A percentile compares a stretch with the other conserved stretches of the same genome.
These are phyloP conservation scores for Marcusenius ussheri DNA, from an alignment of 2,113 vertebrate genomes.

Conservation along the genomic window DNA sequence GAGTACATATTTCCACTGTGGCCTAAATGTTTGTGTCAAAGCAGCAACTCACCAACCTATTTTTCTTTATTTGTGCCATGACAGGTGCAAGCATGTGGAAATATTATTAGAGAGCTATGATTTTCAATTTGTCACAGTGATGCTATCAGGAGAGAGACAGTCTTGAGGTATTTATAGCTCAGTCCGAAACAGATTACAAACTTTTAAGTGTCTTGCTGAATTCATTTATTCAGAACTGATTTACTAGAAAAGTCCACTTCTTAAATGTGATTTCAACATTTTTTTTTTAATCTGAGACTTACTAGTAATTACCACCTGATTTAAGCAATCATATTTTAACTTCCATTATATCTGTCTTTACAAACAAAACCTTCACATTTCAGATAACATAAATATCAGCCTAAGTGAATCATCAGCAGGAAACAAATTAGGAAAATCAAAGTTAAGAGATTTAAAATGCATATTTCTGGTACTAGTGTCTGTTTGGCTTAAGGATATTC, in stretches of 20 bases:
- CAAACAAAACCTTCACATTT: neutral
- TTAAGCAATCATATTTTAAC: neutral
- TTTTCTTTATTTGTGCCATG: slow-evolving; percentile 41
- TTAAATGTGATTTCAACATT: neutral
- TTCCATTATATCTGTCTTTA: neutral
- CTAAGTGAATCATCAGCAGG: neutral
- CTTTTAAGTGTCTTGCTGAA: neutral
- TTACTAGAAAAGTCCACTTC: neutral
- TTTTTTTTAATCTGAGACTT: neutral
- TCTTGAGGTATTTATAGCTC: slow-evolving; percentile 32
- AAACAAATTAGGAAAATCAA: neutral
- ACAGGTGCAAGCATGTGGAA: slow-evolving; percentile 48
- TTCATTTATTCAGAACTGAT: neutral
- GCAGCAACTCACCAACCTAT: slow-evolving; percentile 22
- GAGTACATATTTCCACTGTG: neutral
- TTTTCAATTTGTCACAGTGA: slow-evolving; percentile 44
- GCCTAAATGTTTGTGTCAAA: slow-evolving; percentile 21
- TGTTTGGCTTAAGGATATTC: neutral
- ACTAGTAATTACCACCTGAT: neutral
- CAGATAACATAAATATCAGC: neutral
- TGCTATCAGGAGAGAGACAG: slow-evolving; percentile 29
- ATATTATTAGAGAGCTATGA: slow-evolving; percentile 40
- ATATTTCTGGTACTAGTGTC: neutral
- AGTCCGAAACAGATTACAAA: slow-evolving; percentile 42
- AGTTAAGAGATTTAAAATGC: neutral